Evolutionary conservation across 1,140 invertebrate genomes (phyloP).

Genomic region (Homarus americanus): DNA sequence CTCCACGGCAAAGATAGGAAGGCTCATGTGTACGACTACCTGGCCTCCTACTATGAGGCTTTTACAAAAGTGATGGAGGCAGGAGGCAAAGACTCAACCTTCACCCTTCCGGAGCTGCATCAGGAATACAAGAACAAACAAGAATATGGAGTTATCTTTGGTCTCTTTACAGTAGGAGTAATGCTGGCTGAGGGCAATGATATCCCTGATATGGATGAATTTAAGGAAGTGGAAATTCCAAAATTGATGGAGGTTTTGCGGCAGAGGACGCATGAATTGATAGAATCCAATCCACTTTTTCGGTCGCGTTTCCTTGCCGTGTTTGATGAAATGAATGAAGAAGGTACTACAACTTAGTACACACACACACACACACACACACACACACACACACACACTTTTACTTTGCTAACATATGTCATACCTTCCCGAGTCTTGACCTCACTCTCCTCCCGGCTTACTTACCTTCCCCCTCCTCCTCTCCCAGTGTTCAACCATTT

Average conservation of each 20-base stretch:
- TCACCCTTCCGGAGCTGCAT: constrained; percentile 14
- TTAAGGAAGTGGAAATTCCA: neutral
- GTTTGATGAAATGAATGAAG: neutral
- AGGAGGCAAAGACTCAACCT: neutral
- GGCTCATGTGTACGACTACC: neutral
- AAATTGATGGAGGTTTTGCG: neutral
- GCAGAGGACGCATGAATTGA: neutral
- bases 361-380: too few relatives aligned
- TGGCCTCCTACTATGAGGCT: neutral
- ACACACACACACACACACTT: too few relatives aligned
- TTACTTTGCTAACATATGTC: too few relatives aligned
- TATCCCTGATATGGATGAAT: neutral
- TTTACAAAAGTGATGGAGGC: neutral
- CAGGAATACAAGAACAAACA: neutral
- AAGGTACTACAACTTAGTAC: too few relatives aligned
- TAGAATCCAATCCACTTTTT: neutral
- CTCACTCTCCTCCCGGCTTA: too few relatives aligned
- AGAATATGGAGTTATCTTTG: neutral
- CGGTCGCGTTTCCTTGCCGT: neutral
- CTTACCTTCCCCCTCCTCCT: too few relatives aligned
- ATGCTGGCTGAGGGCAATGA: neutral
- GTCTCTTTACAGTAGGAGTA: neutral
- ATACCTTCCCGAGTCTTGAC: too few relatives aligned
- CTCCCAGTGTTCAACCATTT: too few relatives aligned
- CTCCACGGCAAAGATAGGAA: constrained; percentile 17